Percentiles rank a stretch among this genome's conserved stretches.
phyloP scores from a whole-genome alignment of 2,797 vertebrate genomes.

The Sebastes reedi region DNA sequence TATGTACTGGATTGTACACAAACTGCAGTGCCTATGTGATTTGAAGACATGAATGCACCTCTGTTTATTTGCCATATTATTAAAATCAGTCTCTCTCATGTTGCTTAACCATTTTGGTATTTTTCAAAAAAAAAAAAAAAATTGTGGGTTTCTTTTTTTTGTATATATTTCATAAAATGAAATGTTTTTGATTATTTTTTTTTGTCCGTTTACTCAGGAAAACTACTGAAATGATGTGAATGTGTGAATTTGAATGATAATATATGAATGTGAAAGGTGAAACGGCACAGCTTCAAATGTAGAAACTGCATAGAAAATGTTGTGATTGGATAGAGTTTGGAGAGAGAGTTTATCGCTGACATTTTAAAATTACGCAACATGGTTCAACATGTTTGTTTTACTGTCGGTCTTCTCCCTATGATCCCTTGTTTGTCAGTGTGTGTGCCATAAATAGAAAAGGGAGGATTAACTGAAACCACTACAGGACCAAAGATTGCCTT shows the following conservation, averaged over 20 bases:
- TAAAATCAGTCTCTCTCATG: conserved; percentile 64
- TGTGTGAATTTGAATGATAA: not conserved
- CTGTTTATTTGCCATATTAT: conserved; percentile 77
- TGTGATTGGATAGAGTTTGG: not conserved
- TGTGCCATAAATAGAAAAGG: conserved; percentile 20
- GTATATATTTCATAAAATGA: not conserved
- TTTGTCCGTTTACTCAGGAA: not conserved
- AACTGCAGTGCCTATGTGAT: conserved; percentile 81
- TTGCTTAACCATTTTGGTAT: conserved; percentile 21
- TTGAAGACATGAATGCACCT: conserved; percentile 68
- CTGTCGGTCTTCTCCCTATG: not conserved
- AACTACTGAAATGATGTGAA: not conserved
- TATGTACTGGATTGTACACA: conserved; percentile 69
- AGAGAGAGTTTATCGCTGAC: not conserved
- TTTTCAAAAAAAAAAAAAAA: not conserved
- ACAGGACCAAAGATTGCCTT: not conserved
- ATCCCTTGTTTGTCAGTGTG: not conserved
- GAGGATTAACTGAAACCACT: conserved; percentile 17
- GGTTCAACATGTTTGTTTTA: not conserved
- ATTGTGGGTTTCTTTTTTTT: not conserved
- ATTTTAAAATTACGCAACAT: not conserved
- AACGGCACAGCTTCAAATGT: not conserved
- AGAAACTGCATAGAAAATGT: not conserved
- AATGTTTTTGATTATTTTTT: not conserved
- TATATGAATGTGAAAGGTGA: not conserved